Percentiles rank a stretch among this genome's conserved stretches.
Conservation (phyloP, 2,113 vertebrate species). For the Halichoerus grypus region DNA sequence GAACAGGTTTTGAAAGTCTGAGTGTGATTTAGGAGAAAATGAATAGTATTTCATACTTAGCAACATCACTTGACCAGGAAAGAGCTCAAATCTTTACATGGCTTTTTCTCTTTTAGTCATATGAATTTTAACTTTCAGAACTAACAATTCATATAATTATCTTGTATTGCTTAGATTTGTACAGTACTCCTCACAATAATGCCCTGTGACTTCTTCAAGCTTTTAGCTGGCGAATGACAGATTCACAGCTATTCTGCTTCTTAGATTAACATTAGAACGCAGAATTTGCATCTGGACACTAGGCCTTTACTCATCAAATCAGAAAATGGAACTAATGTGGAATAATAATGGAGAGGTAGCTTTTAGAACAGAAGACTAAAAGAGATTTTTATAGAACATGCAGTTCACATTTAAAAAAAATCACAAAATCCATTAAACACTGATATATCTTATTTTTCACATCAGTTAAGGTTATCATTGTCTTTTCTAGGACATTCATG, state of each 20-base stretch:
- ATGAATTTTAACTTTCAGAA: conserved; percentile 65
- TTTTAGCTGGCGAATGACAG: conserved; percentile 66
- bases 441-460: conserved; percentile 81
- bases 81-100: conserved; percentile 40
- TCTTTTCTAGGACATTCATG: conserved; percentile 79
- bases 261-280: conserved; percentile 85
- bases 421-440: conserved; percentile 82
- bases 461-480: conserved; percentile 74
- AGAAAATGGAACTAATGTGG: conserved; percentile 85
- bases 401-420: conserved; percentile 72
- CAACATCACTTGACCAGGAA: conserved; percentile 31
- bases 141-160: conserved; percentile 71
- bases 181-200: conserved; percentile 15
- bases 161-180: conserved; percentile 72
- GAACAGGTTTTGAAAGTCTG: not conserved
- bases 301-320: conserved; percentile 84
- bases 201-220: conserved; percentile 69
- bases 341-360: conserved; percentile 85
- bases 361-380: conserved; percentile 78
- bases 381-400: conserved; percentile 79
- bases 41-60: conserved; percentile 9
- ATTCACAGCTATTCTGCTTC: conserved; percentile 46
- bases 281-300: conserved; percentile 85
- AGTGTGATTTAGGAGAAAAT: conserved; percentile 48
- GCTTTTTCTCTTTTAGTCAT: not conserved